Base-by-base conservation (phyloP, 2,797 vertebrate genomes). In the Xenops minutus region DNA sequence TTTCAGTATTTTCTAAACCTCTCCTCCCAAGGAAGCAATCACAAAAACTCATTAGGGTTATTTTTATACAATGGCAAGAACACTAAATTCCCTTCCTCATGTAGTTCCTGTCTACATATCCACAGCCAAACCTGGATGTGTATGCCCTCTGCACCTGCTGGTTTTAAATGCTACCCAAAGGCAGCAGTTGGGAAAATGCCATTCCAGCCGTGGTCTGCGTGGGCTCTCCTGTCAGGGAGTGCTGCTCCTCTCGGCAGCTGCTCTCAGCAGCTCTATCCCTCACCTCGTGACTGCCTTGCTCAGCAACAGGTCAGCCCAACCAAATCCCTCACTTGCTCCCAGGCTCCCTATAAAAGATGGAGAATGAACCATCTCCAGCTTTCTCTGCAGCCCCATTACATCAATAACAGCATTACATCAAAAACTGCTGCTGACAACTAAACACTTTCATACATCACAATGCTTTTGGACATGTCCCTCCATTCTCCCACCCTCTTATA, bases 241-340 rank as follows among this genome's bases (percentile, higher is more conserved):
- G 2, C 7, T 0, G 0, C 27, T 87, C 48, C 81, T 82, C 69
- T 56, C 19, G 3, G 58, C 89, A 95, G 91, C 46, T 49, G 76
- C 56, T 85, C 62, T 61, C 81, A 62, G 81, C 77, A 75, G 66
- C 55, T 37, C 29, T 22, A 3, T 32, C 67, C 37, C 52, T 68
- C 86, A 71, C 55, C 51, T 80, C 55, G 44, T 27, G 79, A 67
- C 14, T 62, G 63, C 55, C 74, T 59, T 7, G 0, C 17, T 79
- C 86, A 87, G 90, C 92, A 95, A 76, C 88, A 93, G 88, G 92
- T 59, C 94, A 66, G 62, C 48, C 34, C 59, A 79, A 59, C 63
- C 88, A 52, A 90, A 67, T 16, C 75, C 56, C 37, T 64, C 7
- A 0, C 66, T 61, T 48, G 20, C 44, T 80, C 68, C 52, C 89